A percentile compares a stretch with the other conserved stretches of the same genome.
Evolutionary conservation across 2,888 invertebrate species (phyloP).

Genomic region (Galeopsomyia nigrocyanea): DNA sequence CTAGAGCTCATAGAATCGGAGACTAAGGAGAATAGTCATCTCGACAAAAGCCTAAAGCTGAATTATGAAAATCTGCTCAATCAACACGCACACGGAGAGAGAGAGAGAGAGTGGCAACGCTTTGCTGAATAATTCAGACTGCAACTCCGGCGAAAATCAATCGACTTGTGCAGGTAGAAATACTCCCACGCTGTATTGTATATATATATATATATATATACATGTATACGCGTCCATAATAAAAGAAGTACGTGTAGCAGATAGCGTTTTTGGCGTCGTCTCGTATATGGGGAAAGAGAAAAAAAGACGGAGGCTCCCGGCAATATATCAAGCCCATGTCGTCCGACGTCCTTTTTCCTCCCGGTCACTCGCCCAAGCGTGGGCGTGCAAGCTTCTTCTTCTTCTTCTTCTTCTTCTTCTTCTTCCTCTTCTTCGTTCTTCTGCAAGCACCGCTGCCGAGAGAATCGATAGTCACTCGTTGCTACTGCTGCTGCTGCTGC

Average conservation of each 20-base stretch:
- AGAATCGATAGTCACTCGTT: conserved; percentile 43
- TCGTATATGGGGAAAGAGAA: conserved; percentile 32
- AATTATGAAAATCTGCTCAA: no score
- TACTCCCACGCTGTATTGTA: no score
- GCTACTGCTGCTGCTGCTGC: conserved; percentile 41
- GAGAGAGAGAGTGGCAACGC: no score
- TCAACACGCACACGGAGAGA: no score
- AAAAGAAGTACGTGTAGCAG: not conserved
- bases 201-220: not conserved
- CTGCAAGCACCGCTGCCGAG: conserved; percentile 13
- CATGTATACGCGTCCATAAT: not conserved
- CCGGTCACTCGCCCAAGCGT: conserved; percentile 36
- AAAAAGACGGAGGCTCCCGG: conserved; percentile 53
- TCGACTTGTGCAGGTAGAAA: no score
- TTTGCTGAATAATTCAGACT: no score
- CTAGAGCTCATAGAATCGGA: no score
- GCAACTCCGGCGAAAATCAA: no score
- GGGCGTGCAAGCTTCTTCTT: conserved; percentile 52
- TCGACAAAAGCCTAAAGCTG: no score
- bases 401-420: conserved; percentile 53
- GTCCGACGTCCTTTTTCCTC: conserved; percentile 49
- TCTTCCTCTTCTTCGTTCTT: conserved; percentile 55
- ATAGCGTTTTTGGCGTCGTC: conserved; percentile 7
- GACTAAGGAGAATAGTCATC: no score
- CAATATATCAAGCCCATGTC: conserved; percentile 68